Evolutionary conservation across 2,888 invertebrate species (phyloP).

Genomic region (Yponomeuta evonymella): DNA sequence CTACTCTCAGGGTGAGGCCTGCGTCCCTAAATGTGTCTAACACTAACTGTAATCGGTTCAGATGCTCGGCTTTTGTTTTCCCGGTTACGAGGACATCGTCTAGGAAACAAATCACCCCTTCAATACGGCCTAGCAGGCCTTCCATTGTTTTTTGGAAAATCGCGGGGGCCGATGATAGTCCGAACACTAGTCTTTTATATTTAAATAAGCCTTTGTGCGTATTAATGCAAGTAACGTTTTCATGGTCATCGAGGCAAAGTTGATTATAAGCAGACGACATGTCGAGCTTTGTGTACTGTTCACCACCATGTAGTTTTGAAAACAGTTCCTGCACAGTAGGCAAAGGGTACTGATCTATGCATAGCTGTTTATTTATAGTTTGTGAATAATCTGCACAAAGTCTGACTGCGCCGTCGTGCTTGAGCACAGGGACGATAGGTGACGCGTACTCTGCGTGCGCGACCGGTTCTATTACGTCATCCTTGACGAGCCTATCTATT

Average conservation of each 20-base stretch:
- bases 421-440: constrained; percentile 1
- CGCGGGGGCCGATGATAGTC: not conserved
- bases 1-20: not conserved
- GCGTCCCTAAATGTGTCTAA: not conserved
- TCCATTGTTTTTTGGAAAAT: constrained; percentile 19
- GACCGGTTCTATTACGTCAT: not conserved
- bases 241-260: not conserved
- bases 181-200: constrained; percentile 9
- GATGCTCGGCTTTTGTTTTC: not conserved
- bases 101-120: not conserved
- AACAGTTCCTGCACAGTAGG: constrained; percentile 11
- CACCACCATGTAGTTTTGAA: constrained; percentile 2
- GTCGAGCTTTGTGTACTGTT: constrained; percentile 4
- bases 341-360: constrained; percentile 6
- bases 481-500: not conserved
- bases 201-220: constrained; percentile 9
- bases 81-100: constrained; percentile 2
- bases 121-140: constrained; percentile 10
- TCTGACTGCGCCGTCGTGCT: constrained; percentile 1
- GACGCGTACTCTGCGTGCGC: not conserved
- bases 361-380: constrained; percentile 6
- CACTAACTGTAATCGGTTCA: not conserved
- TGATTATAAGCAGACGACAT: constrained; percentile 5
- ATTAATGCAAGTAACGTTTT: not conserved
- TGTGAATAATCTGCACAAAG: constrained; percentile 10